Evolutionary conservation across 2,888 invertebrate species (phyloP), one percentile per base, ranked within the genome.

Genomic region (Habrosyne pyritoides): DNA sequence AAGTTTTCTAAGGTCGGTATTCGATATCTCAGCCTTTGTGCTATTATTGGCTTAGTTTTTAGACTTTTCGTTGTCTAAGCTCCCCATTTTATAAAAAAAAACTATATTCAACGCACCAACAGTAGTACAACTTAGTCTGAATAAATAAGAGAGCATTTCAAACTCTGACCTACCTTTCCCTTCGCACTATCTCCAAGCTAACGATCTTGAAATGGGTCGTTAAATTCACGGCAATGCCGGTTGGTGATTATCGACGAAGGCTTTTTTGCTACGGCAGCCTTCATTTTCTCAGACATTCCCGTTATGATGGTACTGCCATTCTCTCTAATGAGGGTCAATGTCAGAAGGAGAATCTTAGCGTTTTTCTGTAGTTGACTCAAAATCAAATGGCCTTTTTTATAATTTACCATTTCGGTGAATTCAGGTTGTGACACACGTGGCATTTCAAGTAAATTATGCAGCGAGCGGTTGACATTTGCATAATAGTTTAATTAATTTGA

Each of bases 201-300:
- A 57, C 63, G 56, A 61, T 59, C 62, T 56, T 51, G 60, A 59
- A 70, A 64, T 65, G 61, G 60, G 54, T 57, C 63, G 65, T 73
- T 57, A 71, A 62, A 64, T 66, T 66, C 57, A 60, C 54, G 59
- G 60, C 55, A 65, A 60, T 18, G 42, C 42, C 46, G 53, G 26
- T 50, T 22, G 55, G 60, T 59, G 64, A 72, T 69, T 68, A 72
- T 69, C 59, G 64, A 54, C 50, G 49, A 56, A 59, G 57, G 54
- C 52, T 54, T 57, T 58, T 64, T 54, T 57, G 18, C 42, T 42
- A 42, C 18, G 42, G 18, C 7, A 42, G 42, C 42, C 42, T n/a
- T 42, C 46, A 54, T 54, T 54, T 47, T 52, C 50, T 53, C 28
- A 47, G 53, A 53, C 57, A 51, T 59, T 53, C 57, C 60, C 52